Percentiles rank a stretch among this genome's conserved stretches.
These are phyloP conservation scores for Mesoligia furuncula DNA, from an alignment of 2,888 invertebrate species.

Conservation along the genomic window DNA sequence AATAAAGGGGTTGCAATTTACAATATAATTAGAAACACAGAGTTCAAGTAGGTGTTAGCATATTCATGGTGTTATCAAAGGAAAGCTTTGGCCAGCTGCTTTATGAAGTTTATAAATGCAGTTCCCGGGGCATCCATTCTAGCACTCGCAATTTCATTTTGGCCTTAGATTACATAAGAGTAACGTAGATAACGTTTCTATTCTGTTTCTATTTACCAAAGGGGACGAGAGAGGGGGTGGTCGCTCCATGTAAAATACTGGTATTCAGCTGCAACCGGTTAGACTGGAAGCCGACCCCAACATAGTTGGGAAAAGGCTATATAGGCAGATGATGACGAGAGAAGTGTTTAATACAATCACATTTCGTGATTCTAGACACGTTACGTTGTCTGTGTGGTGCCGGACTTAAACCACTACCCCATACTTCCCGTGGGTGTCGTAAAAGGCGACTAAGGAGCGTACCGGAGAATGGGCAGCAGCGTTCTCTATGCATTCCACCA, in stretches of 20 bases:
- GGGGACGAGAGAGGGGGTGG: too few species aligned
- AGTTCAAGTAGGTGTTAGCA: conserved; percentile 46
- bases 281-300: too few species aligned
- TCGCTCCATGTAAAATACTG: too few species aligned
- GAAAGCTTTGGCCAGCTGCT: conserved; percentile 27
- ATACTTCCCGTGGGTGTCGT: too few species aligned
- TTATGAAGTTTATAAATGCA: conserved; percentile 36
- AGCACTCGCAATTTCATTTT: conserved; percentile 25
- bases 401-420: too few species aligned
- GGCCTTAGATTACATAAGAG: neutral
- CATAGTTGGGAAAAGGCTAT: too few species aligned
- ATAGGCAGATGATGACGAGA: too few species aligned
- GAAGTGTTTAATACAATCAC: neutral
- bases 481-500: too few species aligned
- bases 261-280: too few species aligned
- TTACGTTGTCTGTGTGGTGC: too few species aligned
- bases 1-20: conserved; percentile 18
- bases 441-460: too few species aligned
- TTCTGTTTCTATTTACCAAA: neutral
- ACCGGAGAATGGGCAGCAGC: too few species aligned
- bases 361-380: neutral
- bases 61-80: conserved; percentile 49
- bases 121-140: conserved; percentile 22
- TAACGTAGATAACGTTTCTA: neutral
- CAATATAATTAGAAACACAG: conserved; percentile 46